These are phyloP conservation scores for Blomia tropicalis DNA, from an alignment of 2,888 invertebrate species.

Conservation along the genomic window DNA sequence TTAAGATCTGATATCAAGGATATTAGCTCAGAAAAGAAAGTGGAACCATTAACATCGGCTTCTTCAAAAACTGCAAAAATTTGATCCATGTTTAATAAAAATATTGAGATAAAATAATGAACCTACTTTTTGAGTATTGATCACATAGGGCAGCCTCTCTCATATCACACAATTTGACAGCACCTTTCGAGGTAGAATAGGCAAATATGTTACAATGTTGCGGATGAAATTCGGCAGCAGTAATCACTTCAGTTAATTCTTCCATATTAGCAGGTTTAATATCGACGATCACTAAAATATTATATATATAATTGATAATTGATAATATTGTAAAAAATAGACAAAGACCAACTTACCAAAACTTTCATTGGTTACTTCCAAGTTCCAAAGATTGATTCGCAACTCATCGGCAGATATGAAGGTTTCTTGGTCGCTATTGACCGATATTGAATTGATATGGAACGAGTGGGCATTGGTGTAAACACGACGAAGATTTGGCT, in stretches of 20 bases:
- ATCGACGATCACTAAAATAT: slow-evolving; percentile 71
- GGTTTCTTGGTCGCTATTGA: slow-evolving; percentile 98
- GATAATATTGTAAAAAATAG: background rate
- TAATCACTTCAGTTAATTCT: slow-evolving; percentile 95
- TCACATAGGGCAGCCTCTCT: slow-evolving; percentile 94
- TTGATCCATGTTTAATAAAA: background rate
- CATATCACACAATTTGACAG: slow-evolving; percentile 98
- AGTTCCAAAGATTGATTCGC: slow-evolving; percentile 95
- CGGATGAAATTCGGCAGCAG: slow-evolving; percentile 98
- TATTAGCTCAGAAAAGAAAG: slow-evolving; percentile 97
- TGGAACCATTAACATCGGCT: slow-evolving; percentile 88
- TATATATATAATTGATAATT: background rate
- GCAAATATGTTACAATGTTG: slow-evolving; percentile 96
- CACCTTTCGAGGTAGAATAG: slow-evolving; percentile 98
- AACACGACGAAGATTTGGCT: slow-evolving; percentile 91
- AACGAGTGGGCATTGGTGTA: slow-evolving; percentile 99
- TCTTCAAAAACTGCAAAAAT: slow-evolving; percentile 72
- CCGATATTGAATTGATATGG: slow-evolving; percentile 98
- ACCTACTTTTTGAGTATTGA: slow-evolving; percentile 73
- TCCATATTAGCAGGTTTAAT: slow-evolving; percentile 99
- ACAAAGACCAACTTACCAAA: slow-evolving; percentile 50
- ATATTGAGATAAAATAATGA: background rate
- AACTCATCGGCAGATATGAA: slow-evolving; percentile 98
- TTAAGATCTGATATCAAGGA: slow-evolving; percentile 98
- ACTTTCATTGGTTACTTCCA: slow-evolving; percentile 98